phyloP scores from a whole-genome alignment of 2,888 invertebrate species.

The Drosophila diplacantha region DNA sequence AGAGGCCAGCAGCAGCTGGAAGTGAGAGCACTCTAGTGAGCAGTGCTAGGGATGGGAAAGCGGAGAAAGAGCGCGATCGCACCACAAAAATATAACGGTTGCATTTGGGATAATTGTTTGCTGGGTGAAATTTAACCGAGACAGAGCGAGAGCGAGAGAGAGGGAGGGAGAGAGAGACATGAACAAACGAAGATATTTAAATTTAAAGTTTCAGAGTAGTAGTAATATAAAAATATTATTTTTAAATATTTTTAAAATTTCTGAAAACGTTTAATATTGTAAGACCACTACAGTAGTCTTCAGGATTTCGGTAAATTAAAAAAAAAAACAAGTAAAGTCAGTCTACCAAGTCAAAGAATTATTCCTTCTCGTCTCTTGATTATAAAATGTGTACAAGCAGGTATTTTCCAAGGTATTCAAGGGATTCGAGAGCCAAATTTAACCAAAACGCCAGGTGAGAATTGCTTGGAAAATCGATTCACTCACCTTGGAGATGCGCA shows the following conservation, averaged over 20 bases:
- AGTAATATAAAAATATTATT: background rate
- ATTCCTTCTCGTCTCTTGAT: background rate
- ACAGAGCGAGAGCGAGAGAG: background rate
- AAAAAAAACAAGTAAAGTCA: too few relatives aligned
- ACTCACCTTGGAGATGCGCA: slow-evolving; percentile 88
- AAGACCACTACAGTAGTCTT: too few relatives aligned
- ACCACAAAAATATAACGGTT: slow-evolving; percentile 2
- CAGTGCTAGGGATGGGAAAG: background rate
- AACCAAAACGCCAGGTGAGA: background rate
- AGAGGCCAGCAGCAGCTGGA: background rate
- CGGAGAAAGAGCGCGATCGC: slow-evolving; percentile 15
- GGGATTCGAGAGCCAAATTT: too few relatives aligned
- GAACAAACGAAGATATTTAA: background rate
- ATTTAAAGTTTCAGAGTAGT: background rate
- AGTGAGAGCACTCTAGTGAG: slow-evolving; percentile 2
- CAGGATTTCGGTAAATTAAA: too few relatives aligned
- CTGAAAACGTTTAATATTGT: too few relatives aligned
- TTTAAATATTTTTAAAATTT: background rate
- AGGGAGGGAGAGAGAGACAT: background rate
- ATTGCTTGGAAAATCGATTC: background rate
- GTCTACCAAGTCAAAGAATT: background rate
- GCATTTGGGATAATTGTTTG: background rate
- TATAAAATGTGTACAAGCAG: background rate
- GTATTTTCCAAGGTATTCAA: background rate
- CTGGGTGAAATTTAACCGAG: slow-evolving; percentile 8